phyloP scores from a whole-genome alignment of 2,888 invertebrate genomes.

The Tachystola acroxantha region DNA sequence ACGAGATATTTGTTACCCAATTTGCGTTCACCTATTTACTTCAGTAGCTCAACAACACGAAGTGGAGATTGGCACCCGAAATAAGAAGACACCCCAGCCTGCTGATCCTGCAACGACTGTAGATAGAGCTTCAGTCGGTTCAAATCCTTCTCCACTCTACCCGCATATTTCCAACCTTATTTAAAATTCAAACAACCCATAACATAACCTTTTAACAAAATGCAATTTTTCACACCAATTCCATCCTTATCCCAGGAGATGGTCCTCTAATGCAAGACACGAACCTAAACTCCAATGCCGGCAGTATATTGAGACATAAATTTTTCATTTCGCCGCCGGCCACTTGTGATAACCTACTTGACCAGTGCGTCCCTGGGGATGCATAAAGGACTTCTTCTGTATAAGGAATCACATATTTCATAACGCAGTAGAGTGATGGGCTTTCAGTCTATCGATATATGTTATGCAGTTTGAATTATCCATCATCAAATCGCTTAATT shows the following conservation, averaged over 20 bases:
- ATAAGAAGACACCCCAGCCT: too few relatives aligned
- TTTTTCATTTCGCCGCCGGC: slow-evolving; percentile 73
- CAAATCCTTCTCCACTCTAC: too few relatives aligned
- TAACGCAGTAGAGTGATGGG: slow-evolving; percentile 33
- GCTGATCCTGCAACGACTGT: too few relatives aligned
- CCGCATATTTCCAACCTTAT: too few relatives aligned
- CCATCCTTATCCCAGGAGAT: slow-evolving; percentile 41
- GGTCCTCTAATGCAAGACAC: slow-evolving; percentile 46
- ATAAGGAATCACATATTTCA: slow-evolving; percentile 78
- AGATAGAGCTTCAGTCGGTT: too few relatives aligned
- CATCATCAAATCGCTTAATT: too few relatives aligned
- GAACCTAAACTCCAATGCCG: slow-evolving; percentile 42
- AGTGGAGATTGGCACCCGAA: too few relatives aligned
- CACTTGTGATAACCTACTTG: slow-evolving; percentile 75
- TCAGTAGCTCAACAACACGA: too few relatives aligned
- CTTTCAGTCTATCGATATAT: background rate
- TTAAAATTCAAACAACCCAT: too few relatives aligned
- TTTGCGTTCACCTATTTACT: too few relatives aligned
- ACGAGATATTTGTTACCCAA: too few relatives aligned
- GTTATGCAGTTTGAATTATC: background rate
- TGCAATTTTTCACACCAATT: slow-evolving; percentile 17
- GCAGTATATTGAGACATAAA: slow-evolving; percentile 75
- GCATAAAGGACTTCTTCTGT: slow-evolving; percentile 75
- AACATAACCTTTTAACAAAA: slow-evolving; percentile 8
- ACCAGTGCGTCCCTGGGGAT: slow-evolving; percentile 69